A percentile compares a stretch with the other conserved stretches of the same genome.
These are phyloP conservation scores for Chauna torquata DNA, from an alignment of 2,113 vertebrate genomes.

Conservation along the genomic window DNA sequence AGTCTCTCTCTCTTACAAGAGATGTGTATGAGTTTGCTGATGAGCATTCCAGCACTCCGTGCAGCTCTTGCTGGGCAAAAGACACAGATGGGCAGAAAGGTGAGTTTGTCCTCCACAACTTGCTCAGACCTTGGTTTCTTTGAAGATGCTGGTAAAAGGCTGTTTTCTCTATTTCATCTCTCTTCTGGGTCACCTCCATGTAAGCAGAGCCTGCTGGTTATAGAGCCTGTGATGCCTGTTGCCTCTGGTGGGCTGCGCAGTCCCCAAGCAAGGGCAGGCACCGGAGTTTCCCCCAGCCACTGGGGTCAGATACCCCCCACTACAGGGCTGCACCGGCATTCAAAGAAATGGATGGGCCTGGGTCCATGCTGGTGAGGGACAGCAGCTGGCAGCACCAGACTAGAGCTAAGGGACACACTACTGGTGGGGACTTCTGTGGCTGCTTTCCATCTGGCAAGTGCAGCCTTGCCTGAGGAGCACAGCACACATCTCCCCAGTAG, in stretches of 20 bases:
- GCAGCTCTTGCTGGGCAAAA: background rate
- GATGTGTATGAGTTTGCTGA: background rate
- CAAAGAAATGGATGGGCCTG: background rate
- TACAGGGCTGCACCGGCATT: background rate
- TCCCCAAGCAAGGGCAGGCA: background rate
- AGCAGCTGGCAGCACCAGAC: background rate
- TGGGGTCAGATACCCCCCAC: rapidly evolving
- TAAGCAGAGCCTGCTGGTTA: background rate
- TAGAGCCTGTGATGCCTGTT: background rate
- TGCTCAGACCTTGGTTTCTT: background rate
- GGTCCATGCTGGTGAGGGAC: background rate
- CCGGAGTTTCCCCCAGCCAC: rapidly evolving
- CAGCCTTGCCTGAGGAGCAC: background rate
- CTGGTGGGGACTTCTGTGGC: background rate
- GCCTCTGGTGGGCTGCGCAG: background rate
- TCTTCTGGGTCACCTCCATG: background rate
- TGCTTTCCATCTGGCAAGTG: background rate
- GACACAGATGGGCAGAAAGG: background rate
- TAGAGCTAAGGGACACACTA: rapidly evolving
- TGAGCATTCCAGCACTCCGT: background rate
- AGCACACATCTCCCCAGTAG: rapidly evolving
- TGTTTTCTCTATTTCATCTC: background rate
- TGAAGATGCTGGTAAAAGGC: background rate
- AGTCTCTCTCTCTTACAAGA: background rate
- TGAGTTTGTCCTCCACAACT: background rate